A percentile compares a stretch with the other conserved stretches of the same genome.
Evolutionary conservation across 2,113 vertebrate genomes (phyloP).

Genomic region (Casuarius casuarius): DNA sequence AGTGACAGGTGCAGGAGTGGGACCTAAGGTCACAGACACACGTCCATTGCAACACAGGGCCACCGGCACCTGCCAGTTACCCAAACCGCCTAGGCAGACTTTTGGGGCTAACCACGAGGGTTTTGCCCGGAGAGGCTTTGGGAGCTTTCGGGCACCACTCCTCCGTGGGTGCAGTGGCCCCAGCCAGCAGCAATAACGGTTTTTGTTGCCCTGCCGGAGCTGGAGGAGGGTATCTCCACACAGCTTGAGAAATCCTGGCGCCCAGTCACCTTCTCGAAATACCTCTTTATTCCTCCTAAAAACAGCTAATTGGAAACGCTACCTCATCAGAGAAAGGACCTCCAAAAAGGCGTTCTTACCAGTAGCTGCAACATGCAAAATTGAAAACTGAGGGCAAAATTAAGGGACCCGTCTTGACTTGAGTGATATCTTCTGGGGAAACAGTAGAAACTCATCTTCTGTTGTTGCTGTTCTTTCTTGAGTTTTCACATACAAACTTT

Average conservation of each 20-base stretch:
- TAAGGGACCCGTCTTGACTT: not conserved
- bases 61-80: rapidly evolving
- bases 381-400: not conserved
- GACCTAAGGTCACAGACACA: rapidly evolving
- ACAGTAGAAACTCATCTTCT: not conserved
- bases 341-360: not conserved
- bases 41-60: not conserved
- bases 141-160: not conserved
- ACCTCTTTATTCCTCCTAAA: not conserved
- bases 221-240: not conserved
- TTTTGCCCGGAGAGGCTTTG: rapidly evolving
- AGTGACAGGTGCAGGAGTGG: not conserved
- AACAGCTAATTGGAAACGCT: not conserved
- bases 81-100: rapidly evolving
- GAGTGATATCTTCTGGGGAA: not conserved
- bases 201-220: not conserved
- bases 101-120: not conserved
- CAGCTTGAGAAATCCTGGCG: not conserved
- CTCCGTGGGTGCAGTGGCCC: not conserved
- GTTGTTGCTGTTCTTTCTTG: not conserved
- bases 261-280: not conserved
- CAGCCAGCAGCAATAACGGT: rapidly evolving
- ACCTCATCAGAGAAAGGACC: not conserved
- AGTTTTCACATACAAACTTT: not conserved
- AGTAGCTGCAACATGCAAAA: not conserved